A percentile compares a stretch with the other conserved stretches of the same genome.
These are phyloP conservation scores for Cephalopachus bancanus DNA, from an alignment of 2,797 vertebrate genomes.

Conservation along the genomic window DNA sequence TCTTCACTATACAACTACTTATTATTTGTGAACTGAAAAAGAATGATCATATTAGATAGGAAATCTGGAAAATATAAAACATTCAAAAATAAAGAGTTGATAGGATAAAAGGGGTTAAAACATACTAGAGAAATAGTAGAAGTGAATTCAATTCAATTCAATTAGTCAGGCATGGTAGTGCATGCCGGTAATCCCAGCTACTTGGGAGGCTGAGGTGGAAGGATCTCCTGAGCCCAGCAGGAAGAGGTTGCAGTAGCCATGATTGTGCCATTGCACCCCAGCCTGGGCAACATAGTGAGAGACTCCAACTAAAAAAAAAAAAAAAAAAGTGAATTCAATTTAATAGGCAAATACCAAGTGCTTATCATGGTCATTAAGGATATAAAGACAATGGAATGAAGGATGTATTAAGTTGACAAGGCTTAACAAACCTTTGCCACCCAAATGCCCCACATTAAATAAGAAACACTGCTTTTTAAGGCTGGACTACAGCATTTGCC, in stretches of 20 bases:
- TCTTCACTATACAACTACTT: not conserved
- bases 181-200: too few species aligned
- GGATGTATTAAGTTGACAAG: not conserved
- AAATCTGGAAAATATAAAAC: not conserved
- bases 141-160: slow-evolving; percentile 16
- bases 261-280: too few species aligned
- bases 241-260: too few species aligned
- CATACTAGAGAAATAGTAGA: not conserved
- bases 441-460: not conserved
- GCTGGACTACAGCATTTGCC: not conserved
- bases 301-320: not conserved
- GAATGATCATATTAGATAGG: not conserved
- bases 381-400: not conserved
- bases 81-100: not conserved
- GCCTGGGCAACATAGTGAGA: too few species aligned
- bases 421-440: not conserved
- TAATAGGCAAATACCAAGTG: not conserved
- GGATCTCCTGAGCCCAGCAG: too few species aligned
- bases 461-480: slow-evolving; percentile 27
- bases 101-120: not conserved
- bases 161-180: too few species aligned
- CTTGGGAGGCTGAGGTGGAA: too few species aligned
- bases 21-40: slow-evolving; percentile 1
- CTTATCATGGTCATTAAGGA: not conserved
- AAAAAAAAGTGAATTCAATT: slow-evolving; percentile 30